Percentiles rank a stretch among this genome's conserved stretches.
Evolutionary conservation across 2,113 vertebrate species (phyloP).

Genomic region (Indicator indicator): DNA sequence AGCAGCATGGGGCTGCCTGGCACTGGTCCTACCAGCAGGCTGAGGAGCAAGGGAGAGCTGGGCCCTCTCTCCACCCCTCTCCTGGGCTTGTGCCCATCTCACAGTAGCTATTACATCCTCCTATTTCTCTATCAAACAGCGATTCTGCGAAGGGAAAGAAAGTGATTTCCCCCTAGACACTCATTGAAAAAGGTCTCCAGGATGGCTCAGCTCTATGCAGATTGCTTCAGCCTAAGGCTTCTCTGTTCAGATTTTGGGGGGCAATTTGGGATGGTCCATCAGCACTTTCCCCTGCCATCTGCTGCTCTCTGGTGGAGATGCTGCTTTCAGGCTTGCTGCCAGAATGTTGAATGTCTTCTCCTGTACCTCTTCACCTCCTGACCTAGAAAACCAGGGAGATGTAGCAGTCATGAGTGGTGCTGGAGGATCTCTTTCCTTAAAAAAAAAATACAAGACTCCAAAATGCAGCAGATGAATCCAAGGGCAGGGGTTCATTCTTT

Average conservation of each 20-base stretch:
- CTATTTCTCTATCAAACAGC: not conserved
- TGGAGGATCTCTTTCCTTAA: not conserved
- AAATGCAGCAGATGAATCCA: not conserved
- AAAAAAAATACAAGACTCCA: not conserved
- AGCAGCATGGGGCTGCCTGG: not conserved
- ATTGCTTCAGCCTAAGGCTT: accelerated
- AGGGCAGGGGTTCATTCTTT: not conserved
- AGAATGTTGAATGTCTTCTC: not conserved
- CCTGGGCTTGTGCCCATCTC: not conserved
- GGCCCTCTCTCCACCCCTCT: not conserved
- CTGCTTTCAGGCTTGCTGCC: not conserved
- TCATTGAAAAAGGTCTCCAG: not conserved
- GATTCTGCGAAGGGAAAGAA: not conserved
- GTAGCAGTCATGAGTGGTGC: not conserved
- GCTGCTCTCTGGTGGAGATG: not conserved
- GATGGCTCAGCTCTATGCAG: not conserved
- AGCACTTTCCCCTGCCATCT: not conserved
- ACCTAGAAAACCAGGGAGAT: not conserved
- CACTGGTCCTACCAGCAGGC: not conserved
- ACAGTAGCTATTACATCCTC: not conserved
- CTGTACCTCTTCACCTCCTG: not conserved
- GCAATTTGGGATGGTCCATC: not conserved
- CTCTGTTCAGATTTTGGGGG: not conserved
- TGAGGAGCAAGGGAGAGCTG: not conserved
- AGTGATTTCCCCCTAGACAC: not conserved